phyloP scores from a whole-genome alignment of 2,113 vertebrate genomes.

The Caloenas nicobarica region DNA sequence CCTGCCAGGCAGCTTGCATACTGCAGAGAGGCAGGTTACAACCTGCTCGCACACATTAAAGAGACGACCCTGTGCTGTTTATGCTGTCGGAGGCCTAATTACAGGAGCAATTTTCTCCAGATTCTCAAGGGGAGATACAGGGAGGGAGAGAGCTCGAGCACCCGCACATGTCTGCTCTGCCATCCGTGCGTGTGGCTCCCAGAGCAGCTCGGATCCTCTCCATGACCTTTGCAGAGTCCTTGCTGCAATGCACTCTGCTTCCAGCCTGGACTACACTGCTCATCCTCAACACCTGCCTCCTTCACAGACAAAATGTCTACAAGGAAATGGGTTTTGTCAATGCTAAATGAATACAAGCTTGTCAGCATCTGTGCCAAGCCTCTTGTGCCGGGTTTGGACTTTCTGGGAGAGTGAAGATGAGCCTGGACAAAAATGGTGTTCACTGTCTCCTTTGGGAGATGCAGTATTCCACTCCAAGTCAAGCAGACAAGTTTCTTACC shows the following conservation, averaged over 20 bases:
- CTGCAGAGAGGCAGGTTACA: slow-evolving; percentile 9
- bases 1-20: not conserved
- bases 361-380: not conserved
- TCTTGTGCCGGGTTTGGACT: not conserved
- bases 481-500: not conserved
- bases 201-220: not conserved
- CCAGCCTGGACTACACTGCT: not conserved
- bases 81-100: slow-evolving; percentile 37
- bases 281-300: not conserved
- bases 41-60: slow-evolving; percentile 55
- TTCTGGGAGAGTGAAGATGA: not conserved
- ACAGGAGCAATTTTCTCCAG: slow-evolving; percentile 43
- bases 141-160: not conserved
- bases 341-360: not conserved
- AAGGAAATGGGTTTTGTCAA: not conserved
- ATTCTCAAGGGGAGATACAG: not conserved
- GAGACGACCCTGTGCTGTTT: slow-evolving; percentile 46
- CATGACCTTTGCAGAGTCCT: not conserved
- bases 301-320: not conserved
- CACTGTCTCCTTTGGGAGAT: not conserved
- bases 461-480: not conserved
- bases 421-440: not conserved
- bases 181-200: not conserved
- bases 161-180: not conserved
- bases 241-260: not conserved